phyloP scores from a whole-genome alignment of 2,113 vertebrate species.

The Spea multiplicata region DNA sequence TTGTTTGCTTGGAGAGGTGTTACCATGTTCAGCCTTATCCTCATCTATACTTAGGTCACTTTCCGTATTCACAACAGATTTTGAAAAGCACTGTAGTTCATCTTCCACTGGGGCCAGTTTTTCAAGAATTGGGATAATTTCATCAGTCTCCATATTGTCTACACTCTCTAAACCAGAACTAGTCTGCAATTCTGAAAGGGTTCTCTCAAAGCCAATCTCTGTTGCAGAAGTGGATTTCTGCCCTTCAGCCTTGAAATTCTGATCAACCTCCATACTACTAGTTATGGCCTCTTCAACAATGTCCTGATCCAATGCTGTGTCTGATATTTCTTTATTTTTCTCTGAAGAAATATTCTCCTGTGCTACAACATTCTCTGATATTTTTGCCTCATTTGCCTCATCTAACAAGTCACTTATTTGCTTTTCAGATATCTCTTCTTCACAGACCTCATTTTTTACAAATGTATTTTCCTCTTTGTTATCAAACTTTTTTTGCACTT shows the following conservation, averaged over 20 bases:
- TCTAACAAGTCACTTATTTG: slow-evolving; percentile 20
- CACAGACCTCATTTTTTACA: neutral
- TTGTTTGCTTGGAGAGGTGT: slow-evolving; percentile 72
- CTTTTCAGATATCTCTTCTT: slow-evolving; percentile 49
- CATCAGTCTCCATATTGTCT: slow-evolving; percentile 73
- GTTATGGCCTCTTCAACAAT: slow-evolving; percentile 66
- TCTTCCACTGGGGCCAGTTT: slow-evolving; percentile 70
- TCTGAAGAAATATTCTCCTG: slow-evolving; percentile 52
- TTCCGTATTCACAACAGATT: slow-evolving; percentile 61
- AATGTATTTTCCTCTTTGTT: neutral
- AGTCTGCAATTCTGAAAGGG: slow-evolving; percentile 55
- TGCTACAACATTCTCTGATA: slow-evolving; percentile 36
- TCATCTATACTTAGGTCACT: slow-evolving; percentile 62
- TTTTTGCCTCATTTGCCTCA: slow-evolving; percentile 45
- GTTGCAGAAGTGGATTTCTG: slow-evolving; percentile 43
- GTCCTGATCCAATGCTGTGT: slow-evolving; percentile 51
- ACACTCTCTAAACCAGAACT: slow-evolving; percentile 52
- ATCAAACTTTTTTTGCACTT: neutral
- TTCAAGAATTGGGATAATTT: slow-evolving; percentile 78
- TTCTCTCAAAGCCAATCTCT: slow-evolving; percentile 53
- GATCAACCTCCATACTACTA: slow-evolving; percentile 69
- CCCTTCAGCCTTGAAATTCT: slow-evolving; percentile 55
- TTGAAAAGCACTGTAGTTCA: slow-evolving; percentile 66
- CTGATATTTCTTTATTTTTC: slow-evolving; percentile 48
- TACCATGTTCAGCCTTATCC: slow-evolving; percentile 66